Percentiles rank a stretch among this genome's conserved stretches.
These are phyloP conservation scores for Apostichopus japonicus DNA, from an alignment of 35 echinoderm and acorn worm genomes.

Conservation along the genomic window DNA sequence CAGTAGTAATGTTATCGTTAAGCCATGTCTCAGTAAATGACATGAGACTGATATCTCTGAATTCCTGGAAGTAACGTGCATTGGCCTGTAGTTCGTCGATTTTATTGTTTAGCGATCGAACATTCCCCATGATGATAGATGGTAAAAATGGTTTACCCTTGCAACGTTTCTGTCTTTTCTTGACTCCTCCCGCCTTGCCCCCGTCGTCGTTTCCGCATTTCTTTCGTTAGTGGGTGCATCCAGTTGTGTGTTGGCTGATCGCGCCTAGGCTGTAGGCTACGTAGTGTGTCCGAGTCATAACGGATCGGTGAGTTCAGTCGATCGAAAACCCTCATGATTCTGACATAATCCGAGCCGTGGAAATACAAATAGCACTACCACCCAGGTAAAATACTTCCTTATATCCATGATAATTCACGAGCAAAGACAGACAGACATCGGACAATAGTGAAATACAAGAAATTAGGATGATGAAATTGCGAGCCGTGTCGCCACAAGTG, in stretches of 20 bases:
- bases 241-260: slow-evolving; percentile 4
- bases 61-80: too few relatives aligned
- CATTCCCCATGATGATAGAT: too few relatives aligned
- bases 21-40: too few relatives aligned
- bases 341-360: not conserved
- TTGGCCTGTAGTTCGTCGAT: too few relatives aligned
- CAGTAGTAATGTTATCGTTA: too few relatives aligned
- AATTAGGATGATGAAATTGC: not conserved
- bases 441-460: not conserved
- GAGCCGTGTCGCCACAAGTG: slow-evolving; percentile 12
- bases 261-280: slow-evolving; percentile 6
- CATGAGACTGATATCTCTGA: too few relatives aligned
- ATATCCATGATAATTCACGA: slow-evolving; percentile 24
- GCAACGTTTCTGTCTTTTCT: slow-evolving; percentile 7
- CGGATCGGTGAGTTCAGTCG: slow-evolving; percentile 1
- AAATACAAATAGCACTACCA: not conserved
- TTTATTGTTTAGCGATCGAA: too few relatives aligned
- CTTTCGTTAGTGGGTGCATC: slow-evolving; percentile 16
- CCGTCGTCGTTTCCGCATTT: slow-evolving; percentile 17
- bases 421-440: not conserved
- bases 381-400: not conserved
- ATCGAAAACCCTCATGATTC: not conserved
- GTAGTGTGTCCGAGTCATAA: slow-evolving; percentile 31
- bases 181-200: slow-evolving; percentile 26
- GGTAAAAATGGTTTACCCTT: too few relatives aligned